phyloP scores from a whole-genome alignment of 2,113 vertebrate species.

The Picathartes gymnocephalus region DNA sequence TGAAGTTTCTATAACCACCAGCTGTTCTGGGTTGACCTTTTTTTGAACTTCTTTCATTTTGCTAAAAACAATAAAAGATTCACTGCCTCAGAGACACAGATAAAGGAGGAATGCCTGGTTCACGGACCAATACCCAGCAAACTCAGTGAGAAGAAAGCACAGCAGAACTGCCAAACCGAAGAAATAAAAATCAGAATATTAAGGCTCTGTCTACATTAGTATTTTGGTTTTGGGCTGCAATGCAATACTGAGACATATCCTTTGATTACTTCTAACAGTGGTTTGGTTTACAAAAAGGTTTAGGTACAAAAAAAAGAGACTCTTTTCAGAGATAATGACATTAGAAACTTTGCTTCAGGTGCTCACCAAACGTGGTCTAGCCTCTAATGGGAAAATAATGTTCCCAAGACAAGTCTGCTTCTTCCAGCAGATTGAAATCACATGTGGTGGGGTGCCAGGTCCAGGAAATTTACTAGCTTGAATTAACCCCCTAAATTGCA shows the following conservation, averaged over 20 bases:
- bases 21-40: not conserved
- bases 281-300: not conserved
- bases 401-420: not conserved
- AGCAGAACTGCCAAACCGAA: not conserved
- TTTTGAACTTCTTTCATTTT: constrained; percentile 11
- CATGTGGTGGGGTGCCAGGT: not conserved
- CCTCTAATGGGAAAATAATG: not conserved
- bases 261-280: not conserved
- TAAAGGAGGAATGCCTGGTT: not conserved
- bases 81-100: not conserved
- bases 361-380: not conserved
- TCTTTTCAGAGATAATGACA: not conserved
- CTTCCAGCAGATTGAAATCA: not conserved
- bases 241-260: not conserved
- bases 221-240: not conserved
- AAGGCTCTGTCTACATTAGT: not conserved
- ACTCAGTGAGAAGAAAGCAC: not conserved
- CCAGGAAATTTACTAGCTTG: not conserved
- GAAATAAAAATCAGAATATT: not conserved
- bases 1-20: not conserved
- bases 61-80: not conserved
- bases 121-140: not conserved
- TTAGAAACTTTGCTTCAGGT: not conserved
- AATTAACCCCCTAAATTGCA: not conserved
- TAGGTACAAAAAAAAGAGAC: not conserved